phyloP scores from a whole-genome alignment of 2,888 invertebrate genomes.

The Callinectes sapidus region DNA sequence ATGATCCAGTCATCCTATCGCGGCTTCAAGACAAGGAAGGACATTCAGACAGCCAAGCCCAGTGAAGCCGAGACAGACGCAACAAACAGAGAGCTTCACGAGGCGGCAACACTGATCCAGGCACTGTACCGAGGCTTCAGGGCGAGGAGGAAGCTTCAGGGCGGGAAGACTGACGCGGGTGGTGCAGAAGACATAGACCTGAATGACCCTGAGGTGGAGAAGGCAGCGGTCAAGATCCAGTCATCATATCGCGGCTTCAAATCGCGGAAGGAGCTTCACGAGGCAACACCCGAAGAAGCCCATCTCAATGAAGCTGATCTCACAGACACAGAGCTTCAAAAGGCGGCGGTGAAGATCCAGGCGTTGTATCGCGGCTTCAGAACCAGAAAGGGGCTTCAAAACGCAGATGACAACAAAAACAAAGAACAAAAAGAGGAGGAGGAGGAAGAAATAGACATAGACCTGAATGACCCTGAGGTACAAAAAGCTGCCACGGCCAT shows the following conservation, averaged over 20 bases:
- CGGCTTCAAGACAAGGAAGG: not conserved
- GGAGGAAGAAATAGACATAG: not conserved
- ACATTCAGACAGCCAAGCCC: not conserved
- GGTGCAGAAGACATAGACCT: not conserved
- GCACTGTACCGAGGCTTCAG: not conserved
- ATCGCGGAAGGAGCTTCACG: not conserved
- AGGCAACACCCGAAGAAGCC: not conserved
- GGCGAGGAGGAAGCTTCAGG: not conserved
- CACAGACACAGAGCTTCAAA: not conserved
- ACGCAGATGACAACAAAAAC: not conserved
- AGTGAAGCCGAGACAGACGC: not conserved
- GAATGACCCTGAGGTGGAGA: not conserved
- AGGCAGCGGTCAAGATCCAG: not conserved
- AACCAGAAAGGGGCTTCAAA: not conserved
- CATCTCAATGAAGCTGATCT: not conserved
- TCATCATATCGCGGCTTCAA: constrained; percentile 4
- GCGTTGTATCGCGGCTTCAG: not conserved
- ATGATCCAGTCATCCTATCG: constrained; percentile 20
- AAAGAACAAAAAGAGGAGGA: not conserved
- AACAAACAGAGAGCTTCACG: not conserved
- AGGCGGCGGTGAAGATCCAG: not conserved
- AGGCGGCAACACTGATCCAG: constrained; percentile 6
- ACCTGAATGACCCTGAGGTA: not conserved
- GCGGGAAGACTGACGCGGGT: not conserved
- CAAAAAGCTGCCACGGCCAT: not conserved